Evolutionary conservation across 1,140 invertebrate species (phyloP), one percentile per base, ranked within the genome.

Genomic region (Bemisia tabaci): DNA sequence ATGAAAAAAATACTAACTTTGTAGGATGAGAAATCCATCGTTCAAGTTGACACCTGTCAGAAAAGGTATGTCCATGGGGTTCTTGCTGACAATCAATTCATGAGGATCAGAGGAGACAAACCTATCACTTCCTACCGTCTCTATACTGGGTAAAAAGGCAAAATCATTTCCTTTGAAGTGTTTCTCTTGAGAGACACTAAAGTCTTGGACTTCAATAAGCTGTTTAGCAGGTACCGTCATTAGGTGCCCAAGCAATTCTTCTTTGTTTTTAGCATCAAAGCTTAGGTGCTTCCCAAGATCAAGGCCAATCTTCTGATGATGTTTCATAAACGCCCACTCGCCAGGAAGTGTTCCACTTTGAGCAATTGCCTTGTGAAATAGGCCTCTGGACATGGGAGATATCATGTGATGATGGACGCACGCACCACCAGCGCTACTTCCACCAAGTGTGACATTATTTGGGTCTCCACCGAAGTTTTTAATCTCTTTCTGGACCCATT

Each of bases 401-500:
- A 68, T 12, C 63, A 69, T 62, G 22, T 67, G 67, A 2, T 58
- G 67, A 59, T 68, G 68, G 22, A 62, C 63, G n/a, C 67, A 67
- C 11, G 67, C 58, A 0, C 76, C 68, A 2, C 72, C 72, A 22
- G 69, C 68, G 26, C 71, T 72, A 48, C 68, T 68, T 0, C 72
- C 72, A 48, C 67, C 69, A 59, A 73, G 67, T 1, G 72, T 74
- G 11, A 74, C 68, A 26, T 59, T 67, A n/a, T 67, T 58, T 0
- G 71, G 70, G 62, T 74, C 71, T 12, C 72, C 72, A 26, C 78
- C 77, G 68, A 80, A 81, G 12, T 65, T 33, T 1, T n/a, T 33
- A 2, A 81, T 77, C 59, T 81, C 76, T 9, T 73, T 66, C 61
- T 76, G 70, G 9, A 82, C 75, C 81, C 81, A 82, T 48, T 73